phyloP scores from a whole-genome alignment of 2,113 vertebrate species.

The Cyanistes caeruleus region DNA sequence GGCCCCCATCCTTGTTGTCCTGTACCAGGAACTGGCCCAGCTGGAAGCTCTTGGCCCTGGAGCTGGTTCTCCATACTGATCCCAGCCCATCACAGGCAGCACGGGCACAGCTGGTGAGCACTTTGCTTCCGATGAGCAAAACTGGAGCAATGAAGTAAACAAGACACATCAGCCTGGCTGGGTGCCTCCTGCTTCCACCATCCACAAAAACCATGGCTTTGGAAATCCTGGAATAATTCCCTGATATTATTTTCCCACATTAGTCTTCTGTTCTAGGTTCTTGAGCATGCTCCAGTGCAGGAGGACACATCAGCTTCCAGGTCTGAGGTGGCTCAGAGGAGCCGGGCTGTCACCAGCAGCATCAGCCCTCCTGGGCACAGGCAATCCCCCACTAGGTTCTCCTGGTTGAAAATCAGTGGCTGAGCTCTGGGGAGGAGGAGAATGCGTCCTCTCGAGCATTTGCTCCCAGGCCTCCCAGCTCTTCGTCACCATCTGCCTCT shows the following conservation, averaged over 20 bases:
- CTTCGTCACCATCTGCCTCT: background rate
- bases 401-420: background rate
- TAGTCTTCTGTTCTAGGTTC: background rate
- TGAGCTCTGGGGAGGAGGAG: background rate
- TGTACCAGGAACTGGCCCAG: background rate
- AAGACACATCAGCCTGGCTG: background rate
- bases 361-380: background rate
- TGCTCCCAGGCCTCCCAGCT: accelerated
- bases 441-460: background rate
- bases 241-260: background rate
- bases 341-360: background rate
- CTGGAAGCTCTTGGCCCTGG: background rate
- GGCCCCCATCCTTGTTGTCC: background rate
- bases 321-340: background rate
- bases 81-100: background rate
- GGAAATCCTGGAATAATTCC: background rate
- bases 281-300: background rate
- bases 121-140: background rate
- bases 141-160: background rate
- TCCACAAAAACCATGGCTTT: background rate
- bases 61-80: background rate
- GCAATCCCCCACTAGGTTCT: background rate
- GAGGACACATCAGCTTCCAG: background rate
- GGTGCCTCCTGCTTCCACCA: background rate
- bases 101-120: accelerated